A percentile compares a stretch with the other conserved stretches of the same genome.
These are phyloP conservation scores for Centropristis striata DNA, from an alignment of 2,113 vertebrate genomes.

Conservation along the genomic window DNA sequence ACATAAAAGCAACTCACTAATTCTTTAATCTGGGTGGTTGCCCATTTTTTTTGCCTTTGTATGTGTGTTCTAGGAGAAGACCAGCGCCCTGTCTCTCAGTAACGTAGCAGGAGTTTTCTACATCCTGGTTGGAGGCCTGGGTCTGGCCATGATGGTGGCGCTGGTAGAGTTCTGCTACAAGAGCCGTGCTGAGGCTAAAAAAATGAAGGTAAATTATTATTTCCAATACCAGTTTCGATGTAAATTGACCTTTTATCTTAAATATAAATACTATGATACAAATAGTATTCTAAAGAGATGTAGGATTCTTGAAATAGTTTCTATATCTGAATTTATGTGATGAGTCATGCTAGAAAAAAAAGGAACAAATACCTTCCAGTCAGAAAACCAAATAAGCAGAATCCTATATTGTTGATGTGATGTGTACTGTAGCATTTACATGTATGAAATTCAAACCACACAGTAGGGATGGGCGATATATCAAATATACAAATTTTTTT, in stretches of 20 bases:
- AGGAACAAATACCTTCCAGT: neutral
- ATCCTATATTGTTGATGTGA: neutral
- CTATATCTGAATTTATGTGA: neutral
- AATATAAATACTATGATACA: neutral
- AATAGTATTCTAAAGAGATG: neutral
- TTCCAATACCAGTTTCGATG: neutral
- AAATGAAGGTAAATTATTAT: conserved; percentile 89
- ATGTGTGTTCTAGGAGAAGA: conserved; percentile 91
- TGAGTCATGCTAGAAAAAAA: neutral
- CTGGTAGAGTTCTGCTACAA: conserved; percentile 99
- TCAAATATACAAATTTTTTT: too few relatives aligned
- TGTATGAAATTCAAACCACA: neutral
- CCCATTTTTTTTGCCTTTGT: conserved; percentile 65
- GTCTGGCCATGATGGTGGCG: conserved; percentile 98
- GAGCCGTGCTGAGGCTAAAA: conserved; percentile 96
- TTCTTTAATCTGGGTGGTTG: conserved; percentile 27
- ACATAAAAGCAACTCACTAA: conserved; percentile 13
- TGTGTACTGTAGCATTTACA: neutral
- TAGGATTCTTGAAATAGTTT: neutral
- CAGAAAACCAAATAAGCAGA: neutral
- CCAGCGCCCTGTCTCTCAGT: conserved; percentile 97
- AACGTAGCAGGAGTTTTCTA: conserved; percentile 99
- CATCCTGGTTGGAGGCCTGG: conserved; percentile 98
- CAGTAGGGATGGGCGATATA: neutral
- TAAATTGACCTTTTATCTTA: neutral